Evolutionary conservation across 2,113 vertebrate genomes (phyloP).

Genomic region (Myrmophylax atrothorax): DNA sequence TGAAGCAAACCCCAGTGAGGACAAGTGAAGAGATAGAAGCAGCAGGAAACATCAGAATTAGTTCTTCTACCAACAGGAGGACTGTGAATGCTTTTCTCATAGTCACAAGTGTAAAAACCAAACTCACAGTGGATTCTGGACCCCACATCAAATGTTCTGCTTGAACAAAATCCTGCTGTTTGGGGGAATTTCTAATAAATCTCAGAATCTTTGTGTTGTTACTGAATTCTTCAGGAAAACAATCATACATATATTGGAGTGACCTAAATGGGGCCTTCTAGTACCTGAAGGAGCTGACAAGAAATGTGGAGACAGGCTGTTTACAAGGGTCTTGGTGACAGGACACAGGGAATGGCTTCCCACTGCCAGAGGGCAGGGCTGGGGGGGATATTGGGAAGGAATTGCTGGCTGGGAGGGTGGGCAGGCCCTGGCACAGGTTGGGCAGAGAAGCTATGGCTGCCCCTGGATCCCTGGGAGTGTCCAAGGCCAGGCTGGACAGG

Average conservation of each 20-base stretch:
- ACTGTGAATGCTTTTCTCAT: accelerated
- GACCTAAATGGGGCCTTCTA: too few relatives aligned
- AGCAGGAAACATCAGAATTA: not conserved
- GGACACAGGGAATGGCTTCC: not conserved
- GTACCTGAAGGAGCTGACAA: not conserved
- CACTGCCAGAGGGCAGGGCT: not conserved
- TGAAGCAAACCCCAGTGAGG: not conserved
- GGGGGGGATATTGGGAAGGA: accelerated
- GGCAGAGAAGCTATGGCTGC: not conserved
- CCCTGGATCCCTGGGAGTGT: not conserved
- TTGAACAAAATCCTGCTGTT: not conserved
- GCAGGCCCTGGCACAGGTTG: not conserved
- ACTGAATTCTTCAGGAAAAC: not conserved
- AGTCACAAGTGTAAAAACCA: not conserved
- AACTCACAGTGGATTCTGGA: accelerated
- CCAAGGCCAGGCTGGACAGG: not conserved
- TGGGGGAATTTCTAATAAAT: not conserved
- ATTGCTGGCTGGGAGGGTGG: not conserved
- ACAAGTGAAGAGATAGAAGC: not conserved
- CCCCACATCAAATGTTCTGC: accelerated
- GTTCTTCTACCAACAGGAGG: not conserved
- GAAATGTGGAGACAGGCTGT: not conserved
- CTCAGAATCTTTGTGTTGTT: not conserved
- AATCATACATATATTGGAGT: accelerated
- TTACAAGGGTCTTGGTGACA: accelerated